These are phyloP conservation scores for Petrocephalus microphthalmus DNA, from an alignment of 2,113 vertebrate species.

Conservation along the genomic window DNA sequence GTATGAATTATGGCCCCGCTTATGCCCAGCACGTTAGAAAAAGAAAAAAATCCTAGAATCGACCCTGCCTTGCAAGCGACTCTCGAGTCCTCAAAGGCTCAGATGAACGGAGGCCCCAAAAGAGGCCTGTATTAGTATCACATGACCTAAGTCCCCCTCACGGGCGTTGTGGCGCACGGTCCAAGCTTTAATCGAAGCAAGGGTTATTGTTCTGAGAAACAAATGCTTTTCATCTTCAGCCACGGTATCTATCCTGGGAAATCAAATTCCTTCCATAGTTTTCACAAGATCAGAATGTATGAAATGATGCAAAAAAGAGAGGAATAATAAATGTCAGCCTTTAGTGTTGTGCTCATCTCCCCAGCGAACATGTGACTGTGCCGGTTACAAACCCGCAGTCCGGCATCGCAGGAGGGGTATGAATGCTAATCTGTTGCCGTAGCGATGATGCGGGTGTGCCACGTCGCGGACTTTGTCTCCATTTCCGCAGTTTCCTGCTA, in stretches of 20 bases:
- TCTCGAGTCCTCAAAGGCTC: too few relatives aligned
- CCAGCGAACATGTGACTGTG: not conserved
- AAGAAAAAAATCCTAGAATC: too few relatives aligned
- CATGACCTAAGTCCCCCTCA: too few relatives aligned
- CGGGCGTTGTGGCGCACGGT: not conserved
- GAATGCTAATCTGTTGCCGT: not conserved
- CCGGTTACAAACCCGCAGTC: not conserved
- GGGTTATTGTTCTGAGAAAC: not conserved
- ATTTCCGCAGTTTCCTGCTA: not conserved
- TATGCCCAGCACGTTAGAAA: not conserved
- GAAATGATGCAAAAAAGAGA: not conserved
- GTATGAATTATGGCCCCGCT: too few relatives aligned
- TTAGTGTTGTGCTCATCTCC: not conserved
- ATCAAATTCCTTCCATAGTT: slow-evolving; percentile 17
- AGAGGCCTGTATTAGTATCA: too few relatives aligned
- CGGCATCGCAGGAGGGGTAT: not conserved
- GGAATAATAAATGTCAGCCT: not conserved
- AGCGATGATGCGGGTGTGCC: not conserved
- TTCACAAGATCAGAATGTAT: slow-evolving; percentile 1
- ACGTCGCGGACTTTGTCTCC: not conserved
- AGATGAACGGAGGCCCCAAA: too few relatives aligned
- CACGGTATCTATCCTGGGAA: not conserved
- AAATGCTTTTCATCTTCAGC: not conserved
- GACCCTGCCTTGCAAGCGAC: too few relatives aligned
- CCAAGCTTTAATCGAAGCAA: not conserved